A percentile compares a stretch with the other conserved stretches of the same genome.
Conservation (phyloP, 2,888 invertebrate species). For the Rhogogaster chlorosoma region DNA sequence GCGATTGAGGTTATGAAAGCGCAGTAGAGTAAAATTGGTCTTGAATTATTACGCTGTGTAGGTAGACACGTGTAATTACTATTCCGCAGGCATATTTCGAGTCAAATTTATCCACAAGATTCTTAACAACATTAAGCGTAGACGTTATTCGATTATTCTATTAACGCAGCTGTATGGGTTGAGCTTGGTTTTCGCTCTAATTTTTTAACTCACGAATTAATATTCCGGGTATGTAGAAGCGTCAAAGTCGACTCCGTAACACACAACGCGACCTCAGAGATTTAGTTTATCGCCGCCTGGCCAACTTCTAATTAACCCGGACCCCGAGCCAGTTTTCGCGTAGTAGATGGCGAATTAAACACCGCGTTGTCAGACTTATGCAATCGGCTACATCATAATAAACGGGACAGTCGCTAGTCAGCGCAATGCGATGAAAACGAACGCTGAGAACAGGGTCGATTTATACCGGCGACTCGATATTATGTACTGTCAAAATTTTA, state of each 20-base stretch:
- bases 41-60: background rate
- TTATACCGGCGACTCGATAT: background rate
- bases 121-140: background rate
- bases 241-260: background rate
- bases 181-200: background rate
- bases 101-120: background rate
- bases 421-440: background rate
- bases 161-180: conserved; percentile 6
- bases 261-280: background rate
- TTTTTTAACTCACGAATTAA: conserved; percentile 1
- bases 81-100: background rate
- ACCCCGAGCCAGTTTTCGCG: background rate
- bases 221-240: background rate
- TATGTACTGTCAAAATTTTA: background rate
- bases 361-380: background rate
- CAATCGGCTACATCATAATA: conserved; percentile 21
- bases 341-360: background rate
- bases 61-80: background rate
- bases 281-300: background rate
- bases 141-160: background rate
- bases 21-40: background rate
- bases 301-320: background rate
- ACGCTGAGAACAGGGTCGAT: background rate
- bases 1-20: conserved; percentile 25
- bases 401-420: background rate